phyloP scores from a whole-genome alignment of 2,113 vertebrate genomes.

The Daubentonia madagascariensis region DNA sequence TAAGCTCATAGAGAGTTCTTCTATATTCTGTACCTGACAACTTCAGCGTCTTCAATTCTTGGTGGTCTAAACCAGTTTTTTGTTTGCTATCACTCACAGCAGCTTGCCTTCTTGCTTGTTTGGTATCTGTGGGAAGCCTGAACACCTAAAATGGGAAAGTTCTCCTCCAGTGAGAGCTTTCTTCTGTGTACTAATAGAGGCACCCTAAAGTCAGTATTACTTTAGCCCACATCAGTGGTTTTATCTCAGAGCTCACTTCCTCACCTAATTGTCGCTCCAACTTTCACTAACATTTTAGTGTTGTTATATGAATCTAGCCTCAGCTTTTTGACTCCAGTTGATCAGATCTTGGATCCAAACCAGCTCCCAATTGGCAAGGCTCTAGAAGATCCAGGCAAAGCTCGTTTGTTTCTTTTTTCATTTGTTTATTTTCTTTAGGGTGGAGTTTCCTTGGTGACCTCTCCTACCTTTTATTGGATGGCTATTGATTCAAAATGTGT shows the following conservation, averaged over 20 bases:
- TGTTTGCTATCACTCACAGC: not conserved
- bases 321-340: not conserved
- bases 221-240: not conserved
- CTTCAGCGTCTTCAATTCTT: not conserved
- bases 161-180: not conserved
- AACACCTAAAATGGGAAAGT: not conserved
- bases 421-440: not conserved
- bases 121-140: not conserved
- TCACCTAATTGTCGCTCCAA: not conserved
- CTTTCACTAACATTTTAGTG: not conserved
- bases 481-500: not conserved
- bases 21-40: not conserved
- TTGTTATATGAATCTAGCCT: not conserved
- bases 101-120: not conserved
- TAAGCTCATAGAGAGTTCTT: not conserved
- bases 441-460: not conserved
- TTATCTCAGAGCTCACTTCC: not conserved
- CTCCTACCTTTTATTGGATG: not conserved
- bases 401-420: not conserved
- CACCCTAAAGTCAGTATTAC: not conserved
- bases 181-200: not conserved
- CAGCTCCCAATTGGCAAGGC: not conserved
- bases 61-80: not conserved
- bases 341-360: not conserved
- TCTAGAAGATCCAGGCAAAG: not conserved